Conservation (phyloP, 64 coral and sea anemone genomes). For the Montipora capricornis region DNA sequence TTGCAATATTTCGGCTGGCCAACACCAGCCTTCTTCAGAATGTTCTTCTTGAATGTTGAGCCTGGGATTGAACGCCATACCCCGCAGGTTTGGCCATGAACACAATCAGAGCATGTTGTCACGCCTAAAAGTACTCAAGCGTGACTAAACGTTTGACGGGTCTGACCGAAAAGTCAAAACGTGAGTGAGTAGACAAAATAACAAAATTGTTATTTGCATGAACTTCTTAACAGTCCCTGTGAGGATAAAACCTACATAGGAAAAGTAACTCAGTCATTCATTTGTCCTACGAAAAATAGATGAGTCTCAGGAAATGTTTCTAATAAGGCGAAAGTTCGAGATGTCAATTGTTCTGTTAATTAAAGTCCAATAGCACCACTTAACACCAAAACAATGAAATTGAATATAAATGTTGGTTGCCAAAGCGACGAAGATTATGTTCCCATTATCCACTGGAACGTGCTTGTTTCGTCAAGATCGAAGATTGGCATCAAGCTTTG, state of each 20-base stretch:
- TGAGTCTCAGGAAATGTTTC: neutral
- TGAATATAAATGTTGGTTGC: slow-evolving; percentile 44
- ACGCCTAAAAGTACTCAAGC: too few species aligned
- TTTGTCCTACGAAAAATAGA: neutral
- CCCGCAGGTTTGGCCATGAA: too few species aligned
- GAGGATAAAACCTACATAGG: neutral
- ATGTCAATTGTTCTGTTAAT: neutral
- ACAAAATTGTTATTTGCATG: neutral
- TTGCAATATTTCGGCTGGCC: too few species aligned
- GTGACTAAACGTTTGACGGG: too few species aligned
- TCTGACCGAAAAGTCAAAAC: too few species aligned
- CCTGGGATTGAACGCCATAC: too few species aligned
- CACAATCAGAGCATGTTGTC: too few species aligned
- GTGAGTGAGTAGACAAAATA: too few species aligned
- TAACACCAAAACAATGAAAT: neutral
- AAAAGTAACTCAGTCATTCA: neutral
- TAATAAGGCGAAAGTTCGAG: neutral
- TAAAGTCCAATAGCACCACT: slow-evolving; percentile 38
- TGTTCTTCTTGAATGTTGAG: too few species aligned
- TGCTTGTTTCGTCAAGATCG: neutral
- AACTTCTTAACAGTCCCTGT: neutral
- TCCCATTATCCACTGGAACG: neutral
- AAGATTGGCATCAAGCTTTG: neutral
- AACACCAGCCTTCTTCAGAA: too few species aligned
- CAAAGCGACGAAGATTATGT: slow-evolving; percentile 10